Conservation (phyloP, 2,888 invertebrate species). For the Lissocephala sabroskyi region DNA sequence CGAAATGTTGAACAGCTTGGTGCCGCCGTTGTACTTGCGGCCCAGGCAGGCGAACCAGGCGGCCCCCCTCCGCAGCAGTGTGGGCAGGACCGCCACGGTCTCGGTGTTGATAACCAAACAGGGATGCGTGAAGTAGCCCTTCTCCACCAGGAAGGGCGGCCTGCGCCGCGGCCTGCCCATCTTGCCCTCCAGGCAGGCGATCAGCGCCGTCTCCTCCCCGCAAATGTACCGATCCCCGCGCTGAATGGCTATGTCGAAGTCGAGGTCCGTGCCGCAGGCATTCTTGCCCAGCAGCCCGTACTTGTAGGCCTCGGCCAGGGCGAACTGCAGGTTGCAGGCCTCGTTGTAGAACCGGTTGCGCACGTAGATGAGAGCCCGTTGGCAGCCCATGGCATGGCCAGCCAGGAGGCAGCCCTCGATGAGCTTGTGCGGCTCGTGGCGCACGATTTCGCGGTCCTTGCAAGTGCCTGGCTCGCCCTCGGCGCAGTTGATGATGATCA, state of each 20-base stretch:
- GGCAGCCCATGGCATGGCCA: slow-evolving; percentile 94
- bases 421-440: slow-evolving; percentile 98
- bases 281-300: slow-evolving; percentile 94
- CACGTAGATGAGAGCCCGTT: slow-evolving; percentile 97
- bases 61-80: slow-evolving; percentile 94
- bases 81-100: slow-evolving; percentile 94
- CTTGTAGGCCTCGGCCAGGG: slow-evolving; percentile 96
- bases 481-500: slow-evolving; percentile 97
- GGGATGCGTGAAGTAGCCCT: slow-evolving; percentile 97
- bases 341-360: slow-evolving; percentile 99
- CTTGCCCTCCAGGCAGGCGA: slow-evolving; percentile 97
- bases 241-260: slow-evolving; percentile 96
- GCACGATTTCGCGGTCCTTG: slow-evolving; percentile 98
- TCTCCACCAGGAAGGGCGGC: slow-evolving; percentile 99
- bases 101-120: slow-evolving; percentile 98
- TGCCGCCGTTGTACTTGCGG: slow-evolving; percentile 93
- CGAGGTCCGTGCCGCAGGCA: slow-evolving; percentile 93
- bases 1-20: slow-evolving; percentile 96
- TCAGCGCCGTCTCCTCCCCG: slow-evolving; percentile 98
- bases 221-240: slow-evolving; percentile 98
- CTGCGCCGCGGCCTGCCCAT: slow-evolving; percentile 97
- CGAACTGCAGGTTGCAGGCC: slow-evolving; percentile 96
- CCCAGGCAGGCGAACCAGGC: slow-evolving; percentile 97
- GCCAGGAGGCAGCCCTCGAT: slow-evolving; percentile 95
- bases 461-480: slow-evolving; percentile 96